Evolutionary conservation across 2,888 invertebrate genomes (phyloP).

Genomic region (Myopa tessellatipennis): DNA sequence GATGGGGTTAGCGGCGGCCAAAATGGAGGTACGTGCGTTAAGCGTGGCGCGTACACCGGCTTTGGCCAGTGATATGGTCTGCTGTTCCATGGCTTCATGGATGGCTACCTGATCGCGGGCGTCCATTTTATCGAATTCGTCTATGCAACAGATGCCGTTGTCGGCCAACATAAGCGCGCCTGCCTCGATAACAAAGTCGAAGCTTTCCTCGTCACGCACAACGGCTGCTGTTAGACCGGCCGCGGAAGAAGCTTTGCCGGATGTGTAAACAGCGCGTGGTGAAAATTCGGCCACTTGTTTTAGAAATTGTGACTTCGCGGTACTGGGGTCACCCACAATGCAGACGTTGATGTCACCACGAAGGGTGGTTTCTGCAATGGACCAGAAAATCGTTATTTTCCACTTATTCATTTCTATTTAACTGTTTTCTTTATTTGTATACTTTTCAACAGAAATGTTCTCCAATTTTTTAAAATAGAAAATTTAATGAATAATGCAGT

Average conservation of each 20-base stretch:
- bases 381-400: no score
- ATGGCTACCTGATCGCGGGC: conserved; percentile 97
- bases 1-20: conserved; percentile 98
- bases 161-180: conserved; percentile 99
- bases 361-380: conserved; percentile 78
- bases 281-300: conserved; percentile 95
- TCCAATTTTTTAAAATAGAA: no score
- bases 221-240: conserved; percentile 99
- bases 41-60: conserved; percentile 97
- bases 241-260: conserved; percentile 97
- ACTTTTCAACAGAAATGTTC: no score
- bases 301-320: conserved; percentile 96
- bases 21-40: conserved; percentile 96
- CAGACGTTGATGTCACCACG: conserved; percentile 98
- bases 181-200: conserved; percentile 99
- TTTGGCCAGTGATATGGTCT: conserved; percentile 98
- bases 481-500: no score
- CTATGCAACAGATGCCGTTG: conserved; percentile 98
- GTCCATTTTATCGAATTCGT: conserved; percentile 99
- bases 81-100: conserved; percentile 99
- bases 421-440: no score
- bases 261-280: conserved; percentile 97
- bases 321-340: conserved; percentile 98
- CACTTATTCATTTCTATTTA: no score
- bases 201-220: conserved; percentile 95